Evolutionary conservation across 1,140 invertebrate genomes (phyloP).

Genomic region (Phymastichus coffea): DNA sequence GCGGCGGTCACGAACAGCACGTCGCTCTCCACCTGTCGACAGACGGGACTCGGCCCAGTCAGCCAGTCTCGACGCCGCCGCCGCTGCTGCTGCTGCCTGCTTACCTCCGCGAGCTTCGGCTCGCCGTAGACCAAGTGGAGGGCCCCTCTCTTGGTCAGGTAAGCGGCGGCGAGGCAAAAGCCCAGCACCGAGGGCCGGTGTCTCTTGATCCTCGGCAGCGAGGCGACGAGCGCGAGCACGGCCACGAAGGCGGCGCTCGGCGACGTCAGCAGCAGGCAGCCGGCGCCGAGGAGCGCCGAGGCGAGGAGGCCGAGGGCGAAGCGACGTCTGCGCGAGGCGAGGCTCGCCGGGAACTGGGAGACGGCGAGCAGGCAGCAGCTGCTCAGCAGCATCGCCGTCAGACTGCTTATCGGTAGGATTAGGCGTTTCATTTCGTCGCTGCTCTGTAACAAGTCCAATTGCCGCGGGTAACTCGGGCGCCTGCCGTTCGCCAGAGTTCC

Average conservation of each 20-base stretch:
- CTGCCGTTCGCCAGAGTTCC: too few species aligned
- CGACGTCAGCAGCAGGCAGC: slow-evolving; percentile 39
- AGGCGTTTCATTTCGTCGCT: slow-evolving; percentile 31
- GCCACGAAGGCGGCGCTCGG: slow-evolving; percentile 42
- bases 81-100: too few species aligned
- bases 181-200: slow-evolving; percentile 41
- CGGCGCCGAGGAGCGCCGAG: slow-evolving; percentile 42
- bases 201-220: slow-evolving; percentile 41
- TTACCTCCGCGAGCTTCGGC: slow-evolving; percentile 9
- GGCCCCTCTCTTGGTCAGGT: slow-evolving; percentile 35
- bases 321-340: slow-evolving; percentile 38
- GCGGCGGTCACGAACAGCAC: slow-evolving; percentile 74
- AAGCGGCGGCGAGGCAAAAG: slow-evolving; percentile 33
- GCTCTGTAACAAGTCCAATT: neutral
- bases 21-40: slow-evolving; percentile 71
- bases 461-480: too few species aligned
- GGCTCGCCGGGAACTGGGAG: slow-evolving; percentile 45
- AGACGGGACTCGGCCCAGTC: neutral
- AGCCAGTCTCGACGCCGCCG: too few species aligned
- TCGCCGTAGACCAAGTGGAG: slow-evolving; percentile 28
- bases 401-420: slow-evolving; percentile 29
- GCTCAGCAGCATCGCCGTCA: slow-evolving; percentile 42
- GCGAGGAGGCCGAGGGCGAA: slow-evolving; percentile 43
- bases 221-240: slow-evolving; percentile 44
- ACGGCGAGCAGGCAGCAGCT: slow-evolving; percentile 43